Conservation (phyloP, 2,888 invertebrate species). For the Apamea epomidion region DNA sequence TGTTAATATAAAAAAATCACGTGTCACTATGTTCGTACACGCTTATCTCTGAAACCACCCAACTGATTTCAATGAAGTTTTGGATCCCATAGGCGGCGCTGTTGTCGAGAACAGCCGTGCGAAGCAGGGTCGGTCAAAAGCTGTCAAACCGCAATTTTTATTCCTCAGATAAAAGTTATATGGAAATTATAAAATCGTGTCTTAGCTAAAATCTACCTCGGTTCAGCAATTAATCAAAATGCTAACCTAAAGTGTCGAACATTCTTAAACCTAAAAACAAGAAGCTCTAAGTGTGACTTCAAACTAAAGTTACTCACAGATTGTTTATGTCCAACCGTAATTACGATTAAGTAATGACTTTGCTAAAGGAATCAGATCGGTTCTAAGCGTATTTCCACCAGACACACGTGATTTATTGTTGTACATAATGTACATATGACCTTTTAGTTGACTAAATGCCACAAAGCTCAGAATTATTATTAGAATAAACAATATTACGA, state of each 20-base stretch:
- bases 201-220: too few species aligned
- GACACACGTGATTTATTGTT: conserved; percentile 48
- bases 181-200: neutral
- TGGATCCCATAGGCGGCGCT: neutral
- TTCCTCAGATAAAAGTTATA: neutral
- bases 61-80: too few species aligned
- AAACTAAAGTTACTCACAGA: neutral
- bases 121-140: neutral
- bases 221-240: neutral
- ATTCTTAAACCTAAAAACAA: neutral
- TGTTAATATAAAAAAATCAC: too few species aligned
- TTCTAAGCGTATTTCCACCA: conserved; percentile 23
- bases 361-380: conserved; percentile 30
- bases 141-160: neutral
- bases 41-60: too few species aligned
- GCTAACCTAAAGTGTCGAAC: too few species aligned
- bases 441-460: conserved; percentile 28
- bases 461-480: neutral
- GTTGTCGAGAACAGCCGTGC: neutral
- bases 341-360: conserved; percentile 13
- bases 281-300: neutral
- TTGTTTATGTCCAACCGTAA: conserved; percentile 4
- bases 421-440: conserved; percentile 25
- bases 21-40: too few species aligned
- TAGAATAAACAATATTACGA: conserved; percentile 10